Conservation (phyloP, 2,888 invertebrate genomes). For the Apamea monoglypha region DNA sequence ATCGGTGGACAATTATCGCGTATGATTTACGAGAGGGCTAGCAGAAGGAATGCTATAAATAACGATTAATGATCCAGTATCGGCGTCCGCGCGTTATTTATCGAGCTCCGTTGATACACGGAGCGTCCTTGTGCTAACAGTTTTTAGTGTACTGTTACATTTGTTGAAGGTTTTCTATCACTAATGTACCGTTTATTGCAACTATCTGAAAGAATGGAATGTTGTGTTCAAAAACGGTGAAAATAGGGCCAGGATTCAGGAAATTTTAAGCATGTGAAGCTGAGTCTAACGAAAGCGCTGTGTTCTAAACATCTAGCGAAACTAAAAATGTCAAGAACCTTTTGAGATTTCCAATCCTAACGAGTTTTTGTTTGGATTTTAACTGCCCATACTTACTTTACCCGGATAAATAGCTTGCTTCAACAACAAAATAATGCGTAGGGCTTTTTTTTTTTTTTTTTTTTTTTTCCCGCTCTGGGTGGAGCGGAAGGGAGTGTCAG, state of each 20-base stretch:
- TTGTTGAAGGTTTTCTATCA: slow-evolving; percentile 18
- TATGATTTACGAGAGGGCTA: slow-evolving; percentile 70
- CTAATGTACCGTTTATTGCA: neutral
- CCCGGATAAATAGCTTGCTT: too few relatives aligned
- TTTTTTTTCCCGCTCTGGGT: too few relatives aligned
- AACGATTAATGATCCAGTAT: slow-evolving; percentile 72
- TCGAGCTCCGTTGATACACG: slow-evolving; percentile 56
- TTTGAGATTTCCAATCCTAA: neutral
- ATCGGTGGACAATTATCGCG: slow-evolving; percentile 73
- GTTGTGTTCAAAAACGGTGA: neutral
- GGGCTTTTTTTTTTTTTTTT: too few relatives aligned
- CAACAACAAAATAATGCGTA: neutral
- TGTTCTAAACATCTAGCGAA: neutral
- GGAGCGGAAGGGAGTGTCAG: too few relatives aligned
- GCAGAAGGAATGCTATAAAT: slow-evolving; percentile 73
- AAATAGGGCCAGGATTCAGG: neutral
- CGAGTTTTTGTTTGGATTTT: neutral
- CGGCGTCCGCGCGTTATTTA: slow-evolving; percentile 68
- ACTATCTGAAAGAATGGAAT: neutral
- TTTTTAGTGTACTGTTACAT: slow-evolving; percentile 39
- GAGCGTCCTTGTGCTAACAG: slow-evolving; percentile 60
- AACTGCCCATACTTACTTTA: neutral
- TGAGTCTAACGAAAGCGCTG: neutral
- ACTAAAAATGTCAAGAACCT: neutral
- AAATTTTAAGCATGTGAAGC: neutral